phyloP scores from a whole-genome alignment of 2,888 invertebrate genomes.

The Brachyptera risi region DNA sequence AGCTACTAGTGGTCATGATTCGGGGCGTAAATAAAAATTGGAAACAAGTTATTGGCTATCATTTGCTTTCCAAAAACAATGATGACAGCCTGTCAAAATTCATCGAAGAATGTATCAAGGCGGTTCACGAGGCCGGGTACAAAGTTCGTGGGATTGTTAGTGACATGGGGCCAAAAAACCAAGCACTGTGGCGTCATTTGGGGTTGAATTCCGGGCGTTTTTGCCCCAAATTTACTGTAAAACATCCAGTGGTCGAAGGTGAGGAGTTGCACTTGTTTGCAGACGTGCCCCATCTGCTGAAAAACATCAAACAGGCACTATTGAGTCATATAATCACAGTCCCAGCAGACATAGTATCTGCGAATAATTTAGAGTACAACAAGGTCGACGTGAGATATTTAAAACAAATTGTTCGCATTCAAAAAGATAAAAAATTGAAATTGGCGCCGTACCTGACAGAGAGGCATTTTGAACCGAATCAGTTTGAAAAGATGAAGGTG shows the following conservation, averaged over 20 bases:
- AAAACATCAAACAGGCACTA: background rate
- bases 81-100: background rate
- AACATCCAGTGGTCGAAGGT: background rate
- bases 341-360: background rate
- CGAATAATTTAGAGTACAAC: background rate
- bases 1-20: conserved; percentile 7
- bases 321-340: background rate
- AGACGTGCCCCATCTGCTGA: conserved; percentile 1
- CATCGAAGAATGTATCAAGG: background rate
- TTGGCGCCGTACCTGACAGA: conserved; percentile 9
- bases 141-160: background rate
- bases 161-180: background rate
- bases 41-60: conserved; percentile 19
- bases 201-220: too few relatives aligned
- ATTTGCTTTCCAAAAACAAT: background rate
- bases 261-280: background rate
- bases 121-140: conserved; percentile 3
- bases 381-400: background rate
- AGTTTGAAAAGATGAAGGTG: too few relatives aligned
- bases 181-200: too few relatives aligned
- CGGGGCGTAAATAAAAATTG: conserved; percentile 11
- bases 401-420: background rate
- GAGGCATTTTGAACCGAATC: background rate
- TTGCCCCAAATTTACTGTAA: background rate
- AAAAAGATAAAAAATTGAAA: conserved; percentile 10